Base-by-base conservation (phyloP, 2,113 vertebrate species). In the Astatotilapia flaviijosephi region DNA sequence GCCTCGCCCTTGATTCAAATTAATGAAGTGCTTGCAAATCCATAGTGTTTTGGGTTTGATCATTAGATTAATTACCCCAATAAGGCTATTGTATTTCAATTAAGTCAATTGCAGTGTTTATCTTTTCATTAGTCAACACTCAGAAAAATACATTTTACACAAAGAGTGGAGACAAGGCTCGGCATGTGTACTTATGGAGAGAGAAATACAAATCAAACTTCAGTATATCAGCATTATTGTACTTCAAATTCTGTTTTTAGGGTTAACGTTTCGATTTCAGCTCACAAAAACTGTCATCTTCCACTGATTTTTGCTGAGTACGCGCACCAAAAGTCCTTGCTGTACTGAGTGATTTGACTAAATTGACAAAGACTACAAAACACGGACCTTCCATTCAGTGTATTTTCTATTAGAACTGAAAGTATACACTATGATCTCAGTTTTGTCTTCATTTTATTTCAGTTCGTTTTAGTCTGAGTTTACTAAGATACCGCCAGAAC, bases 21-120 rank as follows among this genome's bases (percentile, higher is more conserved):
- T 92, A 95, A 96, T 96, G 94, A 95, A 95, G 91, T 95, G 92
- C 86, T 86, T 73, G 88, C 83, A 90, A 88, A 95, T 95, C 94
- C 91, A 93, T 94, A 95, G 79, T 89, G 92, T 84, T 91, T 91
- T 82, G 86, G 90, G 73, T 91, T 86, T 92, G 91, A 93, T 95
- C 91, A 89, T 91, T 91, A 92, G 89, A 97, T 96, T 92, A 96
- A 96, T 95, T 95, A 95, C 86, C 87, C 53, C 91, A 90, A 94
- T 95, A 90, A 82, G 79, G 33, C 83, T 83, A 94, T 94, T 90
- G 94, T 93, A 94, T 94, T 94, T 95, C 92, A 93, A 94, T 94
- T 92, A 93, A 87, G 86, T 62, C 62, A 75, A 92, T 87, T 82
- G 60, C 82, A 70, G 58, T 90, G 87, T 90, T 93, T 93, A 88